These are phyloP conservation scores for Drosophila diplacantha DNA, from an alignment of 2,888 invertebrate species.

Conservation along the genomic window DNA sequence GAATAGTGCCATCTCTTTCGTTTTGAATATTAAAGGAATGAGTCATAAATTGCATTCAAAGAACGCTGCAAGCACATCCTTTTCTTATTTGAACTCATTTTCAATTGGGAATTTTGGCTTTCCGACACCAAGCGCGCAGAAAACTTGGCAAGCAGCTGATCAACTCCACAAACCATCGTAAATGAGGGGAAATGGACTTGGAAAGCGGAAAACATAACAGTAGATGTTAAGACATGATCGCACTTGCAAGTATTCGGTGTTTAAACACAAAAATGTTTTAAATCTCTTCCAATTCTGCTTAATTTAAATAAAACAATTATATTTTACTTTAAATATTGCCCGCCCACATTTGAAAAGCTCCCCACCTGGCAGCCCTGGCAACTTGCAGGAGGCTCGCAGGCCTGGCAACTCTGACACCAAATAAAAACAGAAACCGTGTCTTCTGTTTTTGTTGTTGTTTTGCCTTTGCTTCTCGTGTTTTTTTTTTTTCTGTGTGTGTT, in stretches of 20 bases:
- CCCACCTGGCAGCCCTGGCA: background rate
- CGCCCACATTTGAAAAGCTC: no score
- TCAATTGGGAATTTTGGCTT: no score
- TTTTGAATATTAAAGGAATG: background rate
- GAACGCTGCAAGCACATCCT: background rate
- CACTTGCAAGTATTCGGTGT: no score
- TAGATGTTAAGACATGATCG: no score
- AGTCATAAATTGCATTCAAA: background rate
- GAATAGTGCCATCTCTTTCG: background rate
- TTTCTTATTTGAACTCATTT: background rate
- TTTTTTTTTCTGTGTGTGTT: constrained; percentile 25
- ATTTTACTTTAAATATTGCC: background rate
- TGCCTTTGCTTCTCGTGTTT: background rate
- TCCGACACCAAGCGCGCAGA: background rate
- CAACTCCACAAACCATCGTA: background rate
- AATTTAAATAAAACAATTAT: background rate
- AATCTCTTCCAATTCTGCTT: no score
- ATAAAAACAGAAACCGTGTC: constrained; percentile 4
- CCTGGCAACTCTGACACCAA: background rate
- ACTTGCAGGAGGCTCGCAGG: background rate
- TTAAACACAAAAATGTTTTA: no score
- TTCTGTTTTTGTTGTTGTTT: constrained; percentile 7
- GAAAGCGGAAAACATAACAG: background rate
- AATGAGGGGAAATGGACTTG: background rate
- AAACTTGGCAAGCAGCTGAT: background rate